Percentiles rank a stretch among this genome's conserved stretches.
phyloP scores from a whole-genome alignment of 2,797 vertebrate species.

The Nyctibius grandis region DNA sequence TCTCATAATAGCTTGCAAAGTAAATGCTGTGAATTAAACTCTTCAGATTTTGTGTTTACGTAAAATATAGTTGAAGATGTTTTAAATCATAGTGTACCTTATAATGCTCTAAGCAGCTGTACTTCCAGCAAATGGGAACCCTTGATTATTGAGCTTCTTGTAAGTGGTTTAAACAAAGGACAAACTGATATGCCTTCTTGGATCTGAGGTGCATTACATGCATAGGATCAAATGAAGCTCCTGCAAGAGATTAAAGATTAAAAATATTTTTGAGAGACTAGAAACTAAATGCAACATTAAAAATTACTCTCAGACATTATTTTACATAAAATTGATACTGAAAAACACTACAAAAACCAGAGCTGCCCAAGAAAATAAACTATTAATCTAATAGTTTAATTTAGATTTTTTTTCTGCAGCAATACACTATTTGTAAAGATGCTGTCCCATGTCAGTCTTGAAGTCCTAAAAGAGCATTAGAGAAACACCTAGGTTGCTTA shows the following conservation, averaged over 20 bases:
- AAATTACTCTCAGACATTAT: background rate
- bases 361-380: background rate
- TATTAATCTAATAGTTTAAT: background rate
- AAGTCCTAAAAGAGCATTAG: background rate
- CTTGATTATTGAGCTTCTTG: background rate
- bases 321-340: background rate
- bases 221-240: background rate
- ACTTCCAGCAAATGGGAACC: background rate
- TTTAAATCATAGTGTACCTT: background rate
- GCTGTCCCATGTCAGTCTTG: background rate
- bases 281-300: background rate
- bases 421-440: background rate
- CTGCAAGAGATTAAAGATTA: background rate
- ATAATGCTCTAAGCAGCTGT: background rate
- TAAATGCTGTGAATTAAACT: background rate
- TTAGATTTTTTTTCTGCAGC: background rate
- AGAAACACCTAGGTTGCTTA: background rate
- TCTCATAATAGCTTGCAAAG: background rate
- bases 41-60: background rate
- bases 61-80: background rate
- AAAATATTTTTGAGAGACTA: background rate
- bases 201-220: background rate
- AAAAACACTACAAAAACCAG: background rate
- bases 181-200: background rate
- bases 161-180: background rate